phyloP scores from a whole-genome alignment of 2,888 invertebrate species.

The Aleiodes alternator region DNA sequence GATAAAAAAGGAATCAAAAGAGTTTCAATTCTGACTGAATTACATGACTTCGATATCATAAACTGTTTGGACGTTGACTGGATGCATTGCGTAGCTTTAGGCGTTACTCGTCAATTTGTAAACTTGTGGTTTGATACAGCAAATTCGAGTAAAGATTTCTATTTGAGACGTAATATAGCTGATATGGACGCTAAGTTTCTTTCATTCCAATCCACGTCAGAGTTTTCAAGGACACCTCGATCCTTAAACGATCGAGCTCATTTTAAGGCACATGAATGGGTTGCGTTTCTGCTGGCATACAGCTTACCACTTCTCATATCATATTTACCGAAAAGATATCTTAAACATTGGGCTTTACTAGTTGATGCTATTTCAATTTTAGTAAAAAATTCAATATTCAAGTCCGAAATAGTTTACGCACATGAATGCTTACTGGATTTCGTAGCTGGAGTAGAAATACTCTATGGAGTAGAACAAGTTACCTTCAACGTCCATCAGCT shows the following conservation, averaged over 20 bases:
- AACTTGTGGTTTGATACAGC: conserved; percentile 40
- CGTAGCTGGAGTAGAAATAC: not conserved
- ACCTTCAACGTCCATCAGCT: too few species aligned
- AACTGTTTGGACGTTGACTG: conserved; percentile 51
- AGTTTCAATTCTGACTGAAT: conserved; percentile 19
- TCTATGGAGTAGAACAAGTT: too few species aligned
- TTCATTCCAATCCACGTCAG: conserved; percentile 8
- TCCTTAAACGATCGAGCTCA: conserved; percentile 35
- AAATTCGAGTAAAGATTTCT: too few species aligned
- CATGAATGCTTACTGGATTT: conserved; percentile 39
- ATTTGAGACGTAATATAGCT: not conserved
- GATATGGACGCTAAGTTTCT: not conserved
- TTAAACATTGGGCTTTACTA: conserved; percentile 52
- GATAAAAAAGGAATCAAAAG: conserved; percentile 7
- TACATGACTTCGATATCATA: conserved; percentile 51
- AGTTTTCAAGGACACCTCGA: conserved; percentile 42
- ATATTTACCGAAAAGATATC: conserved; percentile 43
- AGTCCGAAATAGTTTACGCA: conserved; percentile 45
- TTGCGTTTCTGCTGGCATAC: conserved; percentile 51
- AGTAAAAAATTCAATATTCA: conserved; percentile 45
- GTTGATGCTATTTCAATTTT: conserved; percentile 50
- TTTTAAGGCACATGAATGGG: conserved; percentile 52
- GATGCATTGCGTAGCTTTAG: conserved; percentile 53
- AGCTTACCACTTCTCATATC: conserved; percentile 44
- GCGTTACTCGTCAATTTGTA: conserved; percentile 47